Percentiles rank a stretch among this genome's conserved stretches.
phyloP scores from a whole-genome alignment of 2,113 vertebrate species.

The Pelobates fuscus region DNA sequence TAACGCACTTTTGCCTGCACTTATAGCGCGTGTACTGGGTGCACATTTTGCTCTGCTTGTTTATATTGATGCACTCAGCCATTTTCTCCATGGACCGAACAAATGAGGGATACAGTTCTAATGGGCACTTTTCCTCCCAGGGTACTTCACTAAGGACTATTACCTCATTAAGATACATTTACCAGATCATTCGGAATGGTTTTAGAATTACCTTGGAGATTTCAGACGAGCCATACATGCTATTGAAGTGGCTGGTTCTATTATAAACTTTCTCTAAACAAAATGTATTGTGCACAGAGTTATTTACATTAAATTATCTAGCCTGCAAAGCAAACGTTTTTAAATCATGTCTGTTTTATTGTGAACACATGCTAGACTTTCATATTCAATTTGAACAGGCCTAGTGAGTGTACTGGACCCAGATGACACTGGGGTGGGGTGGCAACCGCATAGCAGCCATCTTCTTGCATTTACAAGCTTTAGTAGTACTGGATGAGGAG shows the following conservation, averaged over 20 bases:
- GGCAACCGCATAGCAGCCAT: too few relatives aligned
- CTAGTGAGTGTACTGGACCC: too few relatives aligned
- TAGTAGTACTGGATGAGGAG: too few relatives aligned
- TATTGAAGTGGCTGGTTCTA: slow-evolving; percentile 19
- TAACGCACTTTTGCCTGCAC: background rate
- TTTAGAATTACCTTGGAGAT: slow-evolving; percentile 35
- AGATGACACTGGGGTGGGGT: too few relatives aligned
- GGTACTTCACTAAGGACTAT: slow-evolving; percentile 3
- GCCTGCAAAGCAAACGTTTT: background rate
- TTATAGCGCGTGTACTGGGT: background rate
- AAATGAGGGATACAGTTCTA: background rate
- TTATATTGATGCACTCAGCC: background rate
- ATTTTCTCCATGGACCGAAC: background rate
- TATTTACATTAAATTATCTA: slow-evolving; percentile 16
- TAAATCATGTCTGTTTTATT: slow-evolving; percentile 16
- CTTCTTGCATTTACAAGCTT: too few relatives aligned
- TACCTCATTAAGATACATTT: slow-evolving; percentile 38
- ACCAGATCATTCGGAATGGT: slow-evolving; percentile 28
- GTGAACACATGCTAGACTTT: too few relatives aligned
- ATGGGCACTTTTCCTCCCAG: slow-evolving; percentile 7
- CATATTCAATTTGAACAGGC: too few relatives aligned
- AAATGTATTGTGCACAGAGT: slow-evolving; percentile 7
- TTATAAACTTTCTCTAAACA: slow-evolving; percentile 18
- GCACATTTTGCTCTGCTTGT: background rate
- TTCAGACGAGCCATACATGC: slow-evolving; percentile 6